These are phyloP conservation scores for Xenopus tropicalis DNA, from an alignment of 2,113 vertebrate species.

Conservation along the genomic window DNA sequence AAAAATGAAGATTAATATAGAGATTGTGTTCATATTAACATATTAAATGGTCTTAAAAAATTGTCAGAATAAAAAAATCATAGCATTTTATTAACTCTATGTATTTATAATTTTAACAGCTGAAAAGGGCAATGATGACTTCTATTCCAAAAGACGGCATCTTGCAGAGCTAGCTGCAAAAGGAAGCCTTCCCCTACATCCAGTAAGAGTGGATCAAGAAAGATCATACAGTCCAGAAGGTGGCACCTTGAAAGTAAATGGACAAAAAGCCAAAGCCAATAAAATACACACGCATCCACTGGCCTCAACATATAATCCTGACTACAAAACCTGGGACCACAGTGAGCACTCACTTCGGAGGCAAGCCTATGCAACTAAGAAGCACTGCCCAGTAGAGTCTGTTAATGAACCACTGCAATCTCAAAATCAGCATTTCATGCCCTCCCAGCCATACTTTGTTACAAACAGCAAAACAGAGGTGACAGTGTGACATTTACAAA, in stretches of 20 bases:
- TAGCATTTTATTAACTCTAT: neutral
- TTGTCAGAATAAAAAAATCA: too few relatives aligned
- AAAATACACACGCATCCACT: constrained; percentile 78
- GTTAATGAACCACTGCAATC: constrained; percentile 79
- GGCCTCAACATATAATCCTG: constrained; percentile 82
- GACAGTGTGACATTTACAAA: constrained; percentile 83
- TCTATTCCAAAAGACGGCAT: constrained; percentile 86
- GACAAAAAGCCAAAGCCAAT: constrained; percentile 77
- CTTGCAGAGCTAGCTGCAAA: constrained; percentile 87
- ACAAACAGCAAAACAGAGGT: constrained; percentile 99
- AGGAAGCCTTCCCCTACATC: constrained; percentile 85
- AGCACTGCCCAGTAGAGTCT: constrained; percentile 77
- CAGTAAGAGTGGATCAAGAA: constrained; percentile 81
- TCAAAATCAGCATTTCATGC: constrained; percentile 85
- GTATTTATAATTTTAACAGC: constrained; percentile 61
- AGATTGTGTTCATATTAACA: too few relatives aligned
- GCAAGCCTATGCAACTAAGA: constrained; percentile 83
- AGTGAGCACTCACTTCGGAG: constrained; percentile 83
- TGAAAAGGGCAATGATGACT: constrained; percentile 89
- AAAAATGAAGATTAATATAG: too few relatives aligned
- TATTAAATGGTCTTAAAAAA: too few relatives aligned
- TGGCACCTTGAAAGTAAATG: constrained; percentile 74
- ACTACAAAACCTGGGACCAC: constrained; percentile 91
- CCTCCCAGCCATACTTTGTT: constrained; percentile 95
- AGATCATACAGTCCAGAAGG: constrained; percentile 83